Conservation (phyloP, 2,888 invertebrate species). For the Agonopterix alstromeriana region DNA sequence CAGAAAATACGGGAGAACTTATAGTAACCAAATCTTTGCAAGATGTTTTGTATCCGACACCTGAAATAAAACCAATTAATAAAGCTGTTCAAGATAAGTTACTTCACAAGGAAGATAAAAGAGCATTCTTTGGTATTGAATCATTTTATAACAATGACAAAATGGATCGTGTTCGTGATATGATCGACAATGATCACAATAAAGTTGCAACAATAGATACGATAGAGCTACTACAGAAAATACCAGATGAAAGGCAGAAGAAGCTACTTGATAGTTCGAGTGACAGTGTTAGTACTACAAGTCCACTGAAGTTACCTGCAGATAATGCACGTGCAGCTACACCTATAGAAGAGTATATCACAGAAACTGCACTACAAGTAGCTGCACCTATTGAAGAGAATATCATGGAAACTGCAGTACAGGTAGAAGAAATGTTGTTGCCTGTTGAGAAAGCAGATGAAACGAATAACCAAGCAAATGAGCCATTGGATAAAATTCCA, state of each 20-base stretch:
- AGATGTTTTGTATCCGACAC: conserved; percentile 47
- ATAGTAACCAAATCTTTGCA: conserved; percentile 15
- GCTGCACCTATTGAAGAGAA: not conserved
- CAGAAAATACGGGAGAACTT: conserved; percentile 7
- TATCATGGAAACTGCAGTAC: not conserved
- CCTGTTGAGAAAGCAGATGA: too few species aligned
- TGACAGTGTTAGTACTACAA: too few species aligned
- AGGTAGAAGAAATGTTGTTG: not conserved
- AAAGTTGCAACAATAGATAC: too few species aligned
- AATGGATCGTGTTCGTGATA: too few species aligned
- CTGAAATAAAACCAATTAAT: conserved; percentile 47
- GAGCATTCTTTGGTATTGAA: not conserved
- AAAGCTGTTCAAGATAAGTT: conserved; percentile 18
- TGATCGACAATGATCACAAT: too few species aligned
- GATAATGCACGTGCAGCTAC: not conserved
- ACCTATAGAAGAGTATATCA: not conserved
- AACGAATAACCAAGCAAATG: too few species aligned
- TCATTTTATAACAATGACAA: too few species aligned
- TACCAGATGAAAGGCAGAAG: too few species aligned
- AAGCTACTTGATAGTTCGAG: too few species aligned
- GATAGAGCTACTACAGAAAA: too few species aligned
- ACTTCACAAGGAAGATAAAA: conserved; percentile 1
- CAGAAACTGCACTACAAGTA: not conserved
- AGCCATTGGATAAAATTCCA: too few species aligned
- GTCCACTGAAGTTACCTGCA: too few species aligned